phyloP scores from a whole-genome alignment of 2,113 vertebrate species.

The Gambusia holbrooki region DNA sequence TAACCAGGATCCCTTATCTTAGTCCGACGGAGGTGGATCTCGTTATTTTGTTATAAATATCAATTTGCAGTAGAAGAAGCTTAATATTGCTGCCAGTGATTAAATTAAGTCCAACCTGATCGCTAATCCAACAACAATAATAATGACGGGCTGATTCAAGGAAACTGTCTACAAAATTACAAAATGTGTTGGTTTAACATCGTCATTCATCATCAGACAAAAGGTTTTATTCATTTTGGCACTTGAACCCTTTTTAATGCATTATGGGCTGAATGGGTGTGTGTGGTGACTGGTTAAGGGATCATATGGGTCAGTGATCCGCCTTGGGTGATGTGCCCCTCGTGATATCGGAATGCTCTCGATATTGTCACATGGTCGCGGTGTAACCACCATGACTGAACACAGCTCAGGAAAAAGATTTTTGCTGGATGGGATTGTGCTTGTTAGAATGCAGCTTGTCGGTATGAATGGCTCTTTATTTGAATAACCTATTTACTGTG shows the following conservation, averaged over 20 bases:
- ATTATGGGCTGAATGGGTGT: constrained; percentile 8
- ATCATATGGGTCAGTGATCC: constrained; percentile 57
- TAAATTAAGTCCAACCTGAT: not conserved
- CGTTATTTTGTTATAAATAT: not conserved
- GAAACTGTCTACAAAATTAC: not conserved
- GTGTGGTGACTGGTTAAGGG: constrained; percentile 51
- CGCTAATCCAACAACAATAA: not conserved
- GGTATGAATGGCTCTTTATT: constrained; percentile 23
- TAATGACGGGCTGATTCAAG: not conserved
- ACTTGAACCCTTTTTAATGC: constrained; percentile 21
- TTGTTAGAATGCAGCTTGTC: not conserved
- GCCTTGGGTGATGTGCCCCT: constrained; percentile 45
- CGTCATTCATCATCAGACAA: constrained; percentile 16
- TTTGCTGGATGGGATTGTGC: constrained; percentile 29
- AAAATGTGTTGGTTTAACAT: constrained; percentile 18
- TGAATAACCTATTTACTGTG: constrained; percentile 27
- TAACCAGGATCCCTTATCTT: not conserved
- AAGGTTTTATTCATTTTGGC: constrained; percentile 6
- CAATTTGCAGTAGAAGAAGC: not conserved
- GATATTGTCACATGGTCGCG: constrained; percentile 59
- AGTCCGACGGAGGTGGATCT: no score
- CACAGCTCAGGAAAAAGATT: constrained; percentile 18
- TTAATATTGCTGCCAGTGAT: not conserved
- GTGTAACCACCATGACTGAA: constrained; percentile 43
- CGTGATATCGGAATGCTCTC: constrained; percentile 57